phyloP scores from a whole-genome alignment of 1,140 invertebrate genomes.

The Proctacanthus coquilletti region DNA sequence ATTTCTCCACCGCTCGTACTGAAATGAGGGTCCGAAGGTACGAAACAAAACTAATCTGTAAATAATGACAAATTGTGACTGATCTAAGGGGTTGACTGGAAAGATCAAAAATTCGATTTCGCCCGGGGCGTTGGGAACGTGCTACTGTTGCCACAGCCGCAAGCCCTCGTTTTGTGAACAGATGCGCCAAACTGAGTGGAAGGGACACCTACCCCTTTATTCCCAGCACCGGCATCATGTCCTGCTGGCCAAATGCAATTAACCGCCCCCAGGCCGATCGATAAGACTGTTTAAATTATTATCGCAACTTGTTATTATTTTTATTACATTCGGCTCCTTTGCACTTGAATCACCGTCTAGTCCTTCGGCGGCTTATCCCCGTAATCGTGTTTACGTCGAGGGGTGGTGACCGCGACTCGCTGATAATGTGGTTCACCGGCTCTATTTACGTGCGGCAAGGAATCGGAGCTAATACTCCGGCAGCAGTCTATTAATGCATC shows the following conservation, averaged over 20 bases:
- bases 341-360: not conserved
- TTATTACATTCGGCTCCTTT: not conserved
- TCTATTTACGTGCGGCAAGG: no score
- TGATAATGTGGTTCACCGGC: no score
- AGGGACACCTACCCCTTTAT: constrained; percentile 1
- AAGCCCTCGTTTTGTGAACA: not conserved
- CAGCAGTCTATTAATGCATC: no score
- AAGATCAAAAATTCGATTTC: no score
- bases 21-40: no score
- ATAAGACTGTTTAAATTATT: not conserved
- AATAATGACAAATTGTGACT: constrained; percentile 2
- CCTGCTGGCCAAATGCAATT: constrained; percentile 30
- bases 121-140: no score
- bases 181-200: constrained; percentile 5
- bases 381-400: not conserved
- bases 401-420: no score
- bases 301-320: constrained; percentile 1
- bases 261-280: constrained; percentile 11
- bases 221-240: no score
- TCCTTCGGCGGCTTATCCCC: not conserved
- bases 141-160: not conserved
- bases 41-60: constrained; percentile 4
- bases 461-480: no score
- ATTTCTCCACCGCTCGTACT: no score
- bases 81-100: constrained; percentile 1